phyloP scores from a whole-genome alignment of 2,797 vertebrate genomes.

The Anisognathus igniventris region DNA sequence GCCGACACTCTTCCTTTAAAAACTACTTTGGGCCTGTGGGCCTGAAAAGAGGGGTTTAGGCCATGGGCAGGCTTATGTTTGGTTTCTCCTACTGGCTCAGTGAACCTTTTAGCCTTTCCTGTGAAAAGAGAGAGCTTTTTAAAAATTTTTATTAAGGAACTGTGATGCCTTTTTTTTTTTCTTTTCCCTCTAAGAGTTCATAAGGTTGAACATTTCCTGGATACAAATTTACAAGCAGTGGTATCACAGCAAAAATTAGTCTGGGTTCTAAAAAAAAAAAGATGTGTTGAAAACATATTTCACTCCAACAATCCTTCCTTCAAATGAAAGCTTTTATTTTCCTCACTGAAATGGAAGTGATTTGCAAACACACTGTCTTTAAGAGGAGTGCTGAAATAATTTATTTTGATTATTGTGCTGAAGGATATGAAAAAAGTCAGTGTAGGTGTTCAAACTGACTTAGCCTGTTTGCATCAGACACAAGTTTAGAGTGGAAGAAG shows the following conservation, averaged over 20 bases:
- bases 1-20: neutral
- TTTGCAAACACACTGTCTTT: neutral
- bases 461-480: conserved; percentile 20
- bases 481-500: neutral
- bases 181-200: neutral
- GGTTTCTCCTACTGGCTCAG: neutral
- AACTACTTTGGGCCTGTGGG: neutral
- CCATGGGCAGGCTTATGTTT: neutral
- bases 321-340: neutral
- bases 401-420: neutral
- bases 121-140: neutral
- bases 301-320: neutral
- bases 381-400: neutral
- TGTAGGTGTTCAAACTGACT: neutral
- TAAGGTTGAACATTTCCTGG: neutral
- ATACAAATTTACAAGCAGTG: neutral
- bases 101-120: neutral
- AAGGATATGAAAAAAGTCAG: neutral
- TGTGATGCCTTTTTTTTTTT: neutral
- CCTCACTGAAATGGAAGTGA: neutral
- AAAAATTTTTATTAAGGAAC: neutral
- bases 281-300: neutral
- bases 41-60: neutral
- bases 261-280: neutral
- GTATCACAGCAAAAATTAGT: neutral